Conservation (phyloP, 1,140 invertebrate species). For the Apis mellifera region DNA sequence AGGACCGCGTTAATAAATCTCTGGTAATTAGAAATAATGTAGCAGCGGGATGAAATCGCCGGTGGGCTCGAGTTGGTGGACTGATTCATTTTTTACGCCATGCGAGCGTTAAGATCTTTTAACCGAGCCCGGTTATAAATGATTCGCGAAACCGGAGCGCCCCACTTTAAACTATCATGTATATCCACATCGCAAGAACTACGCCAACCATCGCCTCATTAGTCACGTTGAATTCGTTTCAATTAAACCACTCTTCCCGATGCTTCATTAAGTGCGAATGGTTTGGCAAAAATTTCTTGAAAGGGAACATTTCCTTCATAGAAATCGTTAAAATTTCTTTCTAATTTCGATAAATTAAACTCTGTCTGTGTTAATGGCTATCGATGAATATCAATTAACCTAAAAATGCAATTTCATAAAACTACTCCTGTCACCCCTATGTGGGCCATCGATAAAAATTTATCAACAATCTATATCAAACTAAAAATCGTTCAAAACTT, state of each 20-base stretch:
- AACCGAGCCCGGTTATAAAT: slow-evolving; percentile 62
- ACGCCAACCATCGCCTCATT: slow-evolving; percentile 56
- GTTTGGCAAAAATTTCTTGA: slow-evolving; percentile 14
- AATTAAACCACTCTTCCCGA: slow-evolving; percentile 54
- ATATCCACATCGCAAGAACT: slow-evolving; percentile 40
- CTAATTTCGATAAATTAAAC: too few species aligned
- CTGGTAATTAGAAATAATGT: slow-evolving; percentile 70
- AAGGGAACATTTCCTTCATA: not conserved
- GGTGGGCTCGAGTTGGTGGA: slow-evolving; percentile 53
- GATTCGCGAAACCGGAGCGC: slow-evolving; percentile 63
- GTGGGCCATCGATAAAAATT: too few species aligned
- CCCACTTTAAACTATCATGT: slow-evolving; percentile 47
- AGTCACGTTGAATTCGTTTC: slow-evolving; percentile 61
- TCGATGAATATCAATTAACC: not conserved
- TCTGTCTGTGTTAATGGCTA: too few species aligned
- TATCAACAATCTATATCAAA: too few species aligned
- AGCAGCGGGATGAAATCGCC: slow-evolving; percentile 57
- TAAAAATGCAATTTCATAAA: not conserved
- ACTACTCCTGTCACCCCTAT: not conserved
- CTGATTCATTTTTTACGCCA: slow-evolving; percentile 66
- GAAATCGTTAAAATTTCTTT: not conserved
- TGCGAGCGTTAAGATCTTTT: slow-evolving; percentile 67
- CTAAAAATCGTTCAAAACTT: too few species aligned
- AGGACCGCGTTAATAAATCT: slow-evolving; percentile 67
- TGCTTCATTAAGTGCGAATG: slow-evolving; percentile 33